A percentile compares a stretch with the other conserved stretches of the same genome.
Evolutionary conservation across 2,888 invertebrate species (phyloP).

Genomic region (Pristionchus fissidentatus): DNA sequence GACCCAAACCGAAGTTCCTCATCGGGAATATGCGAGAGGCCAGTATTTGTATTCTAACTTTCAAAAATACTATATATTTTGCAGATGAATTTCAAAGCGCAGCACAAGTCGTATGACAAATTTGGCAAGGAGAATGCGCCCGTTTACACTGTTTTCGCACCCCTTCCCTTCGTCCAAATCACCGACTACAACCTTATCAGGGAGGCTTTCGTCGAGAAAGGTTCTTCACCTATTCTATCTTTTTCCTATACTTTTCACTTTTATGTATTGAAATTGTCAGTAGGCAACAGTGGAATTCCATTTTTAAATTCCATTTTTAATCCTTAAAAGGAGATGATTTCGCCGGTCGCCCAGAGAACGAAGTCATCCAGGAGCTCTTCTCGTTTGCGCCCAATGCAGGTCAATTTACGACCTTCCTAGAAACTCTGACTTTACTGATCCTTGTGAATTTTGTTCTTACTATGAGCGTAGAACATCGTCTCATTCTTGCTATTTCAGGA

Average conservation of each 20-base stretch:
- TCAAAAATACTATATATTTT: background rate
- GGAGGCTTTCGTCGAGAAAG: background rate
- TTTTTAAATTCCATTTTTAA: too few species aligned
- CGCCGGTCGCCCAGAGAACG: constrained; percentile 1
- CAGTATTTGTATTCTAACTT: background rate
- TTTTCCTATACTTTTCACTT: too few species aligned
- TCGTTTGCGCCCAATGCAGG: background rate
- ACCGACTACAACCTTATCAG: background rate
- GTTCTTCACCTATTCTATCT: background rate
- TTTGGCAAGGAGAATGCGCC: background rate
- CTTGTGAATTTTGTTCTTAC: too few species aligned
- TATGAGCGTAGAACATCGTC: too few species aligned
- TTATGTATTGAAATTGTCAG: too few species aligned
- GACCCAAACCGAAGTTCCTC: background rate
- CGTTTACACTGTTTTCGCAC: background rate
- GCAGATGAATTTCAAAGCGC: background rate
- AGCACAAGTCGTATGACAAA: background rate
- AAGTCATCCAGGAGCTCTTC: background rate
- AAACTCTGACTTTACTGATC: too few species aligned
- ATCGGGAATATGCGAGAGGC: background rate
- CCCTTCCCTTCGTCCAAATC: constrained; percentile 2
- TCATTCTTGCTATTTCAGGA: background rate
- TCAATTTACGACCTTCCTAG: background rate
- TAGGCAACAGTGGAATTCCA: too few species aligned
- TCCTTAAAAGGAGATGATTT: constrained; percentile 31